These are phyloP conservation scores for Pogonus chalceus DNA, from an alignment of 1,140 invertebrate species.

Conservation along the genomic window DNA sequence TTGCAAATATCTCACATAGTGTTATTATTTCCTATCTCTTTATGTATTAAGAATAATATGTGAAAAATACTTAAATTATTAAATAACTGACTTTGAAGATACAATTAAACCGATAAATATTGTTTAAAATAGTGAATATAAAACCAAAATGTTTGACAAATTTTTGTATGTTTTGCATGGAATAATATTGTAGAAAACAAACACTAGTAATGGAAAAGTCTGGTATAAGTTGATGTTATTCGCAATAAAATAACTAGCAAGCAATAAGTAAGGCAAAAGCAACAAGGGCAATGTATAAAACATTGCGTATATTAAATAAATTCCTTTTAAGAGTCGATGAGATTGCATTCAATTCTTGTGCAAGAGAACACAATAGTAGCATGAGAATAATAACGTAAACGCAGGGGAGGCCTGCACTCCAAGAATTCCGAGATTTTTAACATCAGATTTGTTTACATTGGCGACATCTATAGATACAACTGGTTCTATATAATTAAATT, in stretches of 20 bases:
- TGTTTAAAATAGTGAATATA: no score
- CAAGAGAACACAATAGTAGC: conserved; percentile 3
- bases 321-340: conserved; percentile 1
- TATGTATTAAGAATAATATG: no score
- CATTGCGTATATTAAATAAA: conserved; percentile 3
- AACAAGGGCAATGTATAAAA: background rate
- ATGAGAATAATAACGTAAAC: background rate
- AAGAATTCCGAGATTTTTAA: conserved; percentile 2
- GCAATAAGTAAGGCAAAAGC: conserved; percentile 1
- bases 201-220: background rate
- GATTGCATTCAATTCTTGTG: conserved; percentile 3
- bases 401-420: background rate
- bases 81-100: no score
- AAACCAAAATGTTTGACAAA: no score
- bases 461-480: conserved; percentile 6
- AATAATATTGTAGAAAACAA: no score
- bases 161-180: no score
- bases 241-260: background rate
- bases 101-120: no score
- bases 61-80: no score
- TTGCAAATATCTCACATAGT: no score
- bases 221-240: background rate
- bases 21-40: no score
- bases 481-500: conserved; percentile 7
- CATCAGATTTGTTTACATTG: conserved; percentile 5